Evolutionary conservation across 1,140 invertebrate genomes (phyloP).

Genomic region (Leptopilina clavipes): DNA sequence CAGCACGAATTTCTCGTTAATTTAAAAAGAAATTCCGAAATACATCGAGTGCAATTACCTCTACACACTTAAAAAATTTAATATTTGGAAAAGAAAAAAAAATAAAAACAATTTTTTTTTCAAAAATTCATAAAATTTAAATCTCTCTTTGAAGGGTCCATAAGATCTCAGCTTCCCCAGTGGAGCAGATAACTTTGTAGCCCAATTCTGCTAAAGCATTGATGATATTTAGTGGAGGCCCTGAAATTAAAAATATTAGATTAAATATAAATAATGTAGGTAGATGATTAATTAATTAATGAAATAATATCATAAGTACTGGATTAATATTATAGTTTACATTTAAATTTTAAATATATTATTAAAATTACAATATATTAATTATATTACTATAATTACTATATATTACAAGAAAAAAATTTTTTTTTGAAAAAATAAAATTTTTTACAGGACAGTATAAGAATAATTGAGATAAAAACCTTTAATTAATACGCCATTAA

Average conservation of each 20-base stretch:
- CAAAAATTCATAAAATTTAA: constrained; percentile 53
- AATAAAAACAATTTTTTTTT: not conserved
- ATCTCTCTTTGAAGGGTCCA: constrained; percentile 88
- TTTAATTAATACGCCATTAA: constrained; percentile 83
- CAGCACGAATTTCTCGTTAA: not conserved
- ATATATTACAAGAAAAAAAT: constrained; percentile 27
- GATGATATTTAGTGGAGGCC: constrained; percentile 79
- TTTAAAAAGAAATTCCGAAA: not conserved
- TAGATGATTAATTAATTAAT: no score
- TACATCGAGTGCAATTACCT: constrained; percentile 15
- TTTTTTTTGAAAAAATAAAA: no score
- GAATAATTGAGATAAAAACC: constrained; percentile 62
- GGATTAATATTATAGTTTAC: no score
- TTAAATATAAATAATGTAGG: no score
- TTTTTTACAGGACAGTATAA: no score
- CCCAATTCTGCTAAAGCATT: constrained; percentile 84
- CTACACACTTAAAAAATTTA: not conserved
- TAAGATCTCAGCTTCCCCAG: constrained; percentile 85
- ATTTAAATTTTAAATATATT: no score
- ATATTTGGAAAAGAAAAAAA: not conserved
- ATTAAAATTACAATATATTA: no score
- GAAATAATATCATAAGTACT: no score
- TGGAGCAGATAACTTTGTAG: constrained; percentile 84
- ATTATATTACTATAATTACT: no score
- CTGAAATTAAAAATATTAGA: constrained; percentile 73